Evolutionary conservation across 2,113 vertebrate species (phyloP).

Genomic region (Heptranchias perlo): DNA sequence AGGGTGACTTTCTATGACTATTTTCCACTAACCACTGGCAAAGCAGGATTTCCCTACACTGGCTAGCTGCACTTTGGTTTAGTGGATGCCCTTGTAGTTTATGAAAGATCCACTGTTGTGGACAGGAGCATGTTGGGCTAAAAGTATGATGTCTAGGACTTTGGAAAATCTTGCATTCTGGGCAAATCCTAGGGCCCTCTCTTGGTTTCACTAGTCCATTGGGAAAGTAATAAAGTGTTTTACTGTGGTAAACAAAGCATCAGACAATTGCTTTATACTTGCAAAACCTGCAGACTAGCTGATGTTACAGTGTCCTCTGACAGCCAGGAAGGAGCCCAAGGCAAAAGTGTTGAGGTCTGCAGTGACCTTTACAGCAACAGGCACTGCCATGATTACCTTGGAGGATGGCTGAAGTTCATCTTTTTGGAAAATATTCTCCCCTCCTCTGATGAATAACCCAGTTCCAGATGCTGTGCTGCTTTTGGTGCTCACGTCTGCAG

Average conservation of each 20-base stretch:
- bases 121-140: not conserved
- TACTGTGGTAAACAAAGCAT: not conserved
- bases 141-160: not conserved
- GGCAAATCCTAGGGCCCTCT: not conserved
- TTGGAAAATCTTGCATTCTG: not conserved
- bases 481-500: no score
- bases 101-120: not conserved
- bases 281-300: not conserved
- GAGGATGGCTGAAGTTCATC: not conserved
- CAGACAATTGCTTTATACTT: not conserved
- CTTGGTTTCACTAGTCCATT: not conserved
- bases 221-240: not conserved
- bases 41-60: no score
- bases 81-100: no score
- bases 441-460: no score
- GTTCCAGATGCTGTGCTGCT: no score
- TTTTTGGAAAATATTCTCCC: no score
- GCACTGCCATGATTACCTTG: not conserved
- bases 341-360: not conserved
- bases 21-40: no score
- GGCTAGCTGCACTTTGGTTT: no score
- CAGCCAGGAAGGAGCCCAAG: not conserved
- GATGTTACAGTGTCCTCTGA: not conserved
- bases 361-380: not conserved
- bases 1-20: no score